Evolutionary conservation across 2,888 invertebrate genomes (phyloP).

Genomic region (Drosophila ezoana): DNA sequence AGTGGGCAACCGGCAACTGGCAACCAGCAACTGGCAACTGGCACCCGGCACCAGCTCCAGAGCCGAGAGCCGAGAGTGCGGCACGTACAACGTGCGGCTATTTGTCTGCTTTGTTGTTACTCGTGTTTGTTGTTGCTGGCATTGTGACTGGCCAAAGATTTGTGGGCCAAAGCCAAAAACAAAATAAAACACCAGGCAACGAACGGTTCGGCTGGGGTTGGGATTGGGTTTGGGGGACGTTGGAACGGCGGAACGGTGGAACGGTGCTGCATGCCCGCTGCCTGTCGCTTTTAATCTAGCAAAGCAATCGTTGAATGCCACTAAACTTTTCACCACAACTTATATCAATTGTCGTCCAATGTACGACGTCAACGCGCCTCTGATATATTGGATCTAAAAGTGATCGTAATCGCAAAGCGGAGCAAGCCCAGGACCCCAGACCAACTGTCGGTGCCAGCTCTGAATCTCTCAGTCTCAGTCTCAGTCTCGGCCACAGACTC

Average conservation of each 20-base stretch:
- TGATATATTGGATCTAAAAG: slow-evolving; percentile 83
- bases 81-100: slow-evolving; percentile 78
- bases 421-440: slow-evolving; percentile 59
- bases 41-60: slow-evolving; percentile 29
- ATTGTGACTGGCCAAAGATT: slow-evolving; percentile 76
- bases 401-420: slow-evolving; percentile 82
- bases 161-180: slow-evolving; percentile 65
- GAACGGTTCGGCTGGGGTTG: slow-evolving; percentile 24
- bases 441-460: slow-evolving; percentile 49
- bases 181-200: slow-evolving; percentile 37
- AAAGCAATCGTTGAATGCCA: slow-evolving; percentile 83
- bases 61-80: slow-evolving; percentile 40
- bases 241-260: slow-evolving; percentile 16
- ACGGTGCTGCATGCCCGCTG: slow-evolving; percentile 41
- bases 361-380: slow-evolving; percentile 81
- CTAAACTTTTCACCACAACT: slow-evolving; percentile 83
- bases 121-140: slow-evolving; percentile 57
- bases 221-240: slow-evolving; percentile 1
- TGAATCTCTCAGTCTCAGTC: slow-evolving; percentile 7
- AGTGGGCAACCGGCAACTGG: slow-evolving; percentile 14
- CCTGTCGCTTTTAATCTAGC: slow-evolving; percentile 81
- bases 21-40: not conserved
- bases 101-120: slow-evolving; percentile 75
- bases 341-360: slow-evolving; percentile 83
- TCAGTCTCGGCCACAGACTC: not conserved